These are phyloP conservation scores for Lepidurus apus DNA, from an alignment of 1,140 invertebrate genomes.

Conservation along the genomic window DNA sequence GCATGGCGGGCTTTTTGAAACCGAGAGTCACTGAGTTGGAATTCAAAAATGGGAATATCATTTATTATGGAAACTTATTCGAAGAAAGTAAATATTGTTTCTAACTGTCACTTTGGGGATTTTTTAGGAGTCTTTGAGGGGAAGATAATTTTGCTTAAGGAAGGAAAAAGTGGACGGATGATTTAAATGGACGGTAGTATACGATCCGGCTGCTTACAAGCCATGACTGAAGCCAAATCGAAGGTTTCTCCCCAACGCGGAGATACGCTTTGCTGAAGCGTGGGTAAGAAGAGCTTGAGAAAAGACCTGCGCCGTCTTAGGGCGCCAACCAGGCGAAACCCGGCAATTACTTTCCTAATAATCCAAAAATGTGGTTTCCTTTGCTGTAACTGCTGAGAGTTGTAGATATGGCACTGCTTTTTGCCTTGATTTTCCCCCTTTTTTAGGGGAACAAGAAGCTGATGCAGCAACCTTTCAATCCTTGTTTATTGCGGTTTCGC, in stretches of 20 bases:
- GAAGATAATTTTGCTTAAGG: no score
- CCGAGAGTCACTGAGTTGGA: not conserved
- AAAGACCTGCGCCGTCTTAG: constrained; percentile 14
- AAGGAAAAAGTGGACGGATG: not conserved
- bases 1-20: not conserved
- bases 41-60: no score
- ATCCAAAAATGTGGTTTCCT: not conserved
- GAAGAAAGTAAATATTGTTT: no score
- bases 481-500: no score
- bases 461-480: no score
- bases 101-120: no score
- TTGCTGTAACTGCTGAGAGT: no score
- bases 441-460: no score
- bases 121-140: no score
- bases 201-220: not conserved
- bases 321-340: not conserved
- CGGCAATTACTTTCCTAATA: not conserved
- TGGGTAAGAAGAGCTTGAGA: not conserved
- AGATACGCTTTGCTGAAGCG: not conserved
- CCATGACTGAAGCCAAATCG: not conserved
- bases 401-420: no score
- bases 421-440: no score
- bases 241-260: not conserved
- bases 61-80: no score
- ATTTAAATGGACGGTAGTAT: not conserved